Percentiles rank a stretch among this genome's conserved stretches.
Conservation (phyloP, 2,888 invertebrate species). For the Melieria picta region DNA sequence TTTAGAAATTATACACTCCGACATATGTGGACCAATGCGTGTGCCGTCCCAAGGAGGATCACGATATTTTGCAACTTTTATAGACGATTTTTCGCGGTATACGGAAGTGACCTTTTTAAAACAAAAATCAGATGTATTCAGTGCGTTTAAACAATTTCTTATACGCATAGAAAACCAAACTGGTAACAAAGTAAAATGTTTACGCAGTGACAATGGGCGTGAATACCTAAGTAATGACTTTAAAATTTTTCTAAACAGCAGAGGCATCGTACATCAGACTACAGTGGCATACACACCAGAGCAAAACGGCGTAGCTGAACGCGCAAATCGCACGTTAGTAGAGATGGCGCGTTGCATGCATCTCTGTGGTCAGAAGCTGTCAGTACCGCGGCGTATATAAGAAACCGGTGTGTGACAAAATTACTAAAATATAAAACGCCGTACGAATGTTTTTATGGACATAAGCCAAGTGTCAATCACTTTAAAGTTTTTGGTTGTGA, state of each 20-base stretch:
- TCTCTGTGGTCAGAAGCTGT: conserved; percentile 39
- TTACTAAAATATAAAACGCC: conserved; percentile 32
- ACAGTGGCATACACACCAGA: conserved; percentile 41
- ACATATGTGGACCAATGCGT: conserved; percentile 36
- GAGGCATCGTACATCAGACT: conserved; percentile 36
- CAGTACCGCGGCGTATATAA: conserved; percentile 38
- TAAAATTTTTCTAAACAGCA: conserved; percentile 30
- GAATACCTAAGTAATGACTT: conserved; percentile 35
- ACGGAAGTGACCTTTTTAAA: conserved; percentile 22
- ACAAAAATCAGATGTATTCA: conserved; percentile 26
- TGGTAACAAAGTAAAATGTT: conserved; percentile 26
- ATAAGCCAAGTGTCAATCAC: conserved; percentile 35
- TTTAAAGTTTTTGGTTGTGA: conserved; percentile 17
- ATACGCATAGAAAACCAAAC: conserved; percentile 30
- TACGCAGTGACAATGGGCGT: conserved; percentile 34
- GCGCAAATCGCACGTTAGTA: conserved; percentile 39
- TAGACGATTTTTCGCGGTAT: too few relatives aligned
- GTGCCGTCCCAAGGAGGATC: conserved; percentile 22
- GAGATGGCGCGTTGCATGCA: conserved; percentile 44
- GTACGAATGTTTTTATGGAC: conserved; percentile 34
- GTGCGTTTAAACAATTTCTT: conserved; percentile 33
- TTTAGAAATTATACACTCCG: conserved; percentile 33
- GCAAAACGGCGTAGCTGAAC: conserved; percentile 44
- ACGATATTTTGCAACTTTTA: conserved; percentile 23
- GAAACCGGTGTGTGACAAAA: conserved; percentile 35